Conservation (phyloP, 2,113 vertebrate genomes). For the Motacilla alba region DNA sequence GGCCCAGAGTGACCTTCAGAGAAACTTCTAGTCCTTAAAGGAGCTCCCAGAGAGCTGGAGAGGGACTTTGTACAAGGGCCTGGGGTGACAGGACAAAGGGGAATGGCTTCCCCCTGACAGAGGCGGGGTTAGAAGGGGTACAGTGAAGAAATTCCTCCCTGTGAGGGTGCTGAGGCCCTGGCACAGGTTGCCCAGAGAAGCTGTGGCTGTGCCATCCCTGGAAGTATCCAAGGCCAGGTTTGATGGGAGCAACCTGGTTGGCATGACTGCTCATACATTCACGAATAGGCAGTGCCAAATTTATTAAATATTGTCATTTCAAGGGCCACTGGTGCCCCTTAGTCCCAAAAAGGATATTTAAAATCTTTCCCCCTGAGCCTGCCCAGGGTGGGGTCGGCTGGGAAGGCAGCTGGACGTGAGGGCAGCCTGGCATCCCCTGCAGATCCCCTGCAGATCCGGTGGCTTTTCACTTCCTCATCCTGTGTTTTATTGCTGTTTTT, state of each 20-base stretch:
- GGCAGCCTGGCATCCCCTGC: not conserved
- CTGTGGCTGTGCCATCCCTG: not conserved
- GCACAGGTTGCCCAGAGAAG: not conserved
- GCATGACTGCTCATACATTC: not conserved
- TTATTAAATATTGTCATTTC: not conserved
- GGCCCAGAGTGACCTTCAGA: not conserved
- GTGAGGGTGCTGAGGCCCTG: not conserved
- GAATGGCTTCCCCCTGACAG: not conserved
- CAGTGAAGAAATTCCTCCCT: not conserved
- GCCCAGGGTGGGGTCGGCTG: rapidly evolving
- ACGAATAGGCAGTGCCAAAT: not conserved
- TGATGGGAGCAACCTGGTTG: not conserved
- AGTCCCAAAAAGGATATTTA: not conserved
- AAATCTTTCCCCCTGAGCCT: not conserved
- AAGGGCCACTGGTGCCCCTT: not conserved
- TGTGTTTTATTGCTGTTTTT: not conserved
- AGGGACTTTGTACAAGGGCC: not conserved
- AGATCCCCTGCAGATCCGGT: not conserved
- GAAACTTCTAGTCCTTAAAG: not conserved
- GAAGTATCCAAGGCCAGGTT: not conserved
- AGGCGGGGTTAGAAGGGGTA: not conserved
- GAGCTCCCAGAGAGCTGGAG: not conserved
- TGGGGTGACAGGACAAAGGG: not conserved
- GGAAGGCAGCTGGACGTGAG: not conserved
- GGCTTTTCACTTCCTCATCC: not conserved